phyloP scores from a whole-genome alignment of 2,113 vertebrate genomes.

The Cynoglossus semilaevis region DNA sequence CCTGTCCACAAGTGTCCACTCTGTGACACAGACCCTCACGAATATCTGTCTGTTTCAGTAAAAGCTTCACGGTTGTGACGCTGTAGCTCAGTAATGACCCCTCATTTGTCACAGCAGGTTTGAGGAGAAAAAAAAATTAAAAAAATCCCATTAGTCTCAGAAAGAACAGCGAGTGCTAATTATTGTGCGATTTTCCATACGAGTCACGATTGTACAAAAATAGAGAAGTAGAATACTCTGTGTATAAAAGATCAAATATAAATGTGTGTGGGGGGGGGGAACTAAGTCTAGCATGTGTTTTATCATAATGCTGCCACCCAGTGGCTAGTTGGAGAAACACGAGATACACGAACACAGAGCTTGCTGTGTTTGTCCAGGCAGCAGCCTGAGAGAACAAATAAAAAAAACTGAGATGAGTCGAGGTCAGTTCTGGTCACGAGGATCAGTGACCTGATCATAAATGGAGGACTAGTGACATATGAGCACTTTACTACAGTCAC shows the following conservation, averaged over 20 bases:
- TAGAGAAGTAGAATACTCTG: slow-evolving; percentile 69
- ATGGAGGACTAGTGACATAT: slow-evolving; percentile 22
- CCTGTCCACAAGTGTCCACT: slow-evolving; percentile 5
- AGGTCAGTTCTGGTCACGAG: slow-evolving; percentile 12
- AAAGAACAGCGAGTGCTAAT: slow-evolving; percentile 52
- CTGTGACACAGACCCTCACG: slow-evolving; percentile 25
- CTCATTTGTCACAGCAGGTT: background rate
- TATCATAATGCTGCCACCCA: slow-evolving; percentile 75
- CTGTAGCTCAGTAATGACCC: background rate
- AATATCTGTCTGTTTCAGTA: slow-evolving; percentile 6
- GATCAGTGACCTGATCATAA: slow-evolving; percentile 13
- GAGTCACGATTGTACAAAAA: slow-evolving; percentile 68
- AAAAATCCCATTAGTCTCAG: background rate
- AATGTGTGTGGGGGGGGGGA: slow-evolving; percentile 34
- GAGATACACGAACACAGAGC: slow-evolving; percentile 35
- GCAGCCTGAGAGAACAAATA: slow-evolving; percentile 9
- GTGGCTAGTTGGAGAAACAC: slow-evolving; percentile 69
- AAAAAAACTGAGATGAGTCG: slow-evolving; percentile 26
- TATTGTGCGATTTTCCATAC: slow-evolving; percentile 64
- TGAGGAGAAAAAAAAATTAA: slow-evolving; percentile 1
- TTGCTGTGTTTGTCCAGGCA: slow-evolving; percentile 53
- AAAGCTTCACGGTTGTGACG: background rate
- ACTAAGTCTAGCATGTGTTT: slow-evolving; percentile 29
- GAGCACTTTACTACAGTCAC: background rate
- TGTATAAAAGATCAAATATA: slow-evolving; percentile 71